Evolutionary conservation across 2,888 invertebrate genomes (phyloP).

Genomic region (Parnassius orleans): DNA sequence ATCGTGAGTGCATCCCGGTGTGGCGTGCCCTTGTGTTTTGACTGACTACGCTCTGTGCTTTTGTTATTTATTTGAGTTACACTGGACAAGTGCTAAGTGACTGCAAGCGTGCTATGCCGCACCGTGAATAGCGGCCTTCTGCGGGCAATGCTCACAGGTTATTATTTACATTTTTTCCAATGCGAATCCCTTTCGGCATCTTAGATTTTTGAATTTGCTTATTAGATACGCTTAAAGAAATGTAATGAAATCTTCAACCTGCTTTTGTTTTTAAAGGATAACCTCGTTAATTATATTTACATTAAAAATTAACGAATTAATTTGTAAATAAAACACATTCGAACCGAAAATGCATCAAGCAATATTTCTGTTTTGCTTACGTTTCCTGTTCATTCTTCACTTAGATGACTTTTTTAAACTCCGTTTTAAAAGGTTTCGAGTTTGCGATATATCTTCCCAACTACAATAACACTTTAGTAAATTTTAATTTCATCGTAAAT

Average conservation of each 20-base stretch:
- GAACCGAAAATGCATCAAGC: no score
- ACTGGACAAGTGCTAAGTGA: constrained; percentile 78
- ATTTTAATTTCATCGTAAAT: no score
- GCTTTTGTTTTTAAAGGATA: no score
- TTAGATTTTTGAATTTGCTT: not conserved
- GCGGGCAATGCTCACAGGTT: constrained; percentile 80
- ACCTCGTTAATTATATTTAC: no score
- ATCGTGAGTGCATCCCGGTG: constrained; percentile 59
- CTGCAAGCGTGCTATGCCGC: constrained; percentile 75
- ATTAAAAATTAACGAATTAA: no score
- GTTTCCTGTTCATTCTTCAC: no score
- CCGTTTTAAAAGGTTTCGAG: no score
- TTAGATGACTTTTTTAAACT: no score
- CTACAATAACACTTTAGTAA: no score
- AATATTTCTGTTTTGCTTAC: no score
- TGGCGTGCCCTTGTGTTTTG: constrained; percentile 64
- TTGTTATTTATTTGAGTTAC: constrained; percentile 61
- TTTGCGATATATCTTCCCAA: no score
- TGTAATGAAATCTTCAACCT: not conserved
- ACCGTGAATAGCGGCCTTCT: constrained; percentile 72
- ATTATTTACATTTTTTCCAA: constrained; percentile 61
- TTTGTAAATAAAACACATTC: no score
- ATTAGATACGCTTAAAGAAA: not conserved
- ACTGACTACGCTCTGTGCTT: constrained; percentile 62
- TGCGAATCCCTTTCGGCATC: constrained; percentile 44